Percentiles rank a stretch among this genome's conserved stretches.
phyloP scores from a whole-genome alignment of 2,797 vertebrate genomes.

The Acipenser transmontanus region DNA sequence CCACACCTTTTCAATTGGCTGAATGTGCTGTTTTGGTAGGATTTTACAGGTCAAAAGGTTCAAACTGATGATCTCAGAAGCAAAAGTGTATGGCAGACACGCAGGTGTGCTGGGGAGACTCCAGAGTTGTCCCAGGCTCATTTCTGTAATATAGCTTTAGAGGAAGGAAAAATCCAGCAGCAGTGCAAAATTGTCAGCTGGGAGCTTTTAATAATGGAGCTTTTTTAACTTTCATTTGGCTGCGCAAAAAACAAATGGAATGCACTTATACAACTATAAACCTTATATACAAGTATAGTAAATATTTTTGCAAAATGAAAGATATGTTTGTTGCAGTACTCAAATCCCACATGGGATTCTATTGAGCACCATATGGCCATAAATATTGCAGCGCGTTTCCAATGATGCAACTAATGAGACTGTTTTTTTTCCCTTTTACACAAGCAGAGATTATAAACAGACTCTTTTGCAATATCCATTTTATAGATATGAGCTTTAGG shows the following conservation, averaged over 20 bases:
- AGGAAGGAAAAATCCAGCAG: conserved; percentile 32
- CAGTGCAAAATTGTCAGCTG: conserved; percentile 25
- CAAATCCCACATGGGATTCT: no score
- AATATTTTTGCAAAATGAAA: conserved; percentile 30
- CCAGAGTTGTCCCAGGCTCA: conserved; percentile 40
- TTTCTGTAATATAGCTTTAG: conserved; percentile 38
- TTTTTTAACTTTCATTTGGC: conserved; percentile 21
- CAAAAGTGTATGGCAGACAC: conserved; percentile 37
- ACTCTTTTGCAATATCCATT: no score
- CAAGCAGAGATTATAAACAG: no score
- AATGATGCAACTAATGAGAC: no score
- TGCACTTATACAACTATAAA: conserved; percentile 31
- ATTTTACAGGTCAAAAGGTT: conserved; percentile 43
- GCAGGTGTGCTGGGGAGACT: conserved; percentile 49
- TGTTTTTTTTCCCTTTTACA: no score
- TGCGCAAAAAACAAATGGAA: conserved; percentile 35
- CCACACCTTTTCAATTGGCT: conserved; percentile 15
- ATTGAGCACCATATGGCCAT: no score
- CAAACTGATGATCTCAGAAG: conserved; percentile 49
- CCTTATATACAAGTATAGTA: conserved; percentile 23
- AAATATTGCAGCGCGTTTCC: no score
- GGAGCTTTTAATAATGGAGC: conserved; percentile 30
- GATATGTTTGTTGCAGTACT: not conserved
- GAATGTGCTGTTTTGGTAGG: not conserved
- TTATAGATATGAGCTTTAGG: no score